Evolutionary conservation across 1,140 invertebrate species (phyloP).

Genomic region (Polypedilum vanderplanki): DNA sequence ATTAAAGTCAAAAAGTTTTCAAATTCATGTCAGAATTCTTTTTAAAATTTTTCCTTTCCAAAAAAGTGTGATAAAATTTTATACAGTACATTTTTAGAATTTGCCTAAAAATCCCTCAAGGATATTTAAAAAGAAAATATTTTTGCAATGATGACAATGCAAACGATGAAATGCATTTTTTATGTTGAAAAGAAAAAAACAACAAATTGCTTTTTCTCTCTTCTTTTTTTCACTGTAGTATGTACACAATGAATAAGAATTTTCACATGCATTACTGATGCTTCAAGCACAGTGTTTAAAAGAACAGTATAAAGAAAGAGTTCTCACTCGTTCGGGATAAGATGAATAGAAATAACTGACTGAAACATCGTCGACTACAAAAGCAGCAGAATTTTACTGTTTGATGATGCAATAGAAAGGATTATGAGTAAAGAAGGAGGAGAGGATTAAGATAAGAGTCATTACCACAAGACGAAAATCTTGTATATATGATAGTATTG

Average conservation of each 20-base stretch:
- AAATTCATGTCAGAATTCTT: no score
- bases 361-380: no score
- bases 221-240: no score
- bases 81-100: background rate
- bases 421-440: background rate
- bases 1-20: no score
- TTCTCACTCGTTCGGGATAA: background rate
- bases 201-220: constrained; percentile 30
- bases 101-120: background rate
- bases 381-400: background rate
- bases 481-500: no score
- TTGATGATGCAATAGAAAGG: constrained; percentile 12
- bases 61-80: no score
- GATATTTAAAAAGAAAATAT: background rate
- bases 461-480: background rate
- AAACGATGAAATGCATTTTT: constrained; percentile 28
- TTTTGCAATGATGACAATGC: constrained; percentile 31
- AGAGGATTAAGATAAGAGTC: background rate
- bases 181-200: constrained; percentile 31
- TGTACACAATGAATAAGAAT: no score
- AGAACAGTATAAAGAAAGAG: background rate
- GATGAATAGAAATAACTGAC: no score
- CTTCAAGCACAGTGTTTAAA: background rate
- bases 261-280: no score
- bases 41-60: no score